A percentile compares a stretch with the other conserved stretches of the same genome.
Evolutionary conservation across 2,113 vertebrate genomes (phyloP).

Genomic region (Anser cygnoides): DNA sequence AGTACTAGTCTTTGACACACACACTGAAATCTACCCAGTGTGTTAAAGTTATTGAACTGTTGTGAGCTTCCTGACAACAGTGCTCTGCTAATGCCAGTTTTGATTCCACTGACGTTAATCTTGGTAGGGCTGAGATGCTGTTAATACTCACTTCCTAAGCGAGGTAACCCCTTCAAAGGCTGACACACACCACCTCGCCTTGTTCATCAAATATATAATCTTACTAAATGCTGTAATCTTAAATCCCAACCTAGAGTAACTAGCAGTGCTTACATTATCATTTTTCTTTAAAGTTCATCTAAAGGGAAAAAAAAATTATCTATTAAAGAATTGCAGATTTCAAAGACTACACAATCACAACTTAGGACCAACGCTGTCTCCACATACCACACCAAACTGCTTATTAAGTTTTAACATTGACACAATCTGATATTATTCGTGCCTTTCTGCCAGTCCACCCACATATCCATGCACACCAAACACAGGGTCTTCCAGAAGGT

Average conservation of each 20-base stretch:
- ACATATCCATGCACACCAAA: neutral
- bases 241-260: conserved; percentile 76
- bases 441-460: conserved; percentile 10
- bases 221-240: conserved; percentile 79
- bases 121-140: conserved; percentile 59
- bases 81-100: conserved; percentile 24
- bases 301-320: neutral
- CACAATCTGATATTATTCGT: conserved; percentile 42
- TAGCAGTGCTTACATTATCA: conserved; percentile 73
- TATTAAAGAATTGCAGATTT: conserved; percentile 37
- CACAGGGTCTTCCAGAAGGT: conserved; percentile 45
- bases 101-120: conserved; percentile 62
- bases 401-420: conserved; percentile 54
- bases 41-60: conserved; percentile 52
- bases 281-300: conserved; percentile 66
- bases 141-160: conserved; percentile 71
- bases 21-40: conserved; percentile 26
- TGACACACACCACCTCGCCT: conserved; percentile 64
- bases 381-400: conserved; percentile 31
- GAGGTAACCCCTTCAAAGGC: conserved; percentile 61
- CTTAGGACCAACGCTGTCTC: conserved; percentile 58
- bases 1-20: conserved; percentile 42
- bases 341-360: conserved; percentile 28
- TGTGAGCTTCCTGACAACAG: conserved; percentile 14
- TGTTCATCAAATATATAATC: conserved; percentile 75